Base-by-base conservation (phyloP, 2,888 invertebrate genomes). In the Entomobrya proxima region DNA sequence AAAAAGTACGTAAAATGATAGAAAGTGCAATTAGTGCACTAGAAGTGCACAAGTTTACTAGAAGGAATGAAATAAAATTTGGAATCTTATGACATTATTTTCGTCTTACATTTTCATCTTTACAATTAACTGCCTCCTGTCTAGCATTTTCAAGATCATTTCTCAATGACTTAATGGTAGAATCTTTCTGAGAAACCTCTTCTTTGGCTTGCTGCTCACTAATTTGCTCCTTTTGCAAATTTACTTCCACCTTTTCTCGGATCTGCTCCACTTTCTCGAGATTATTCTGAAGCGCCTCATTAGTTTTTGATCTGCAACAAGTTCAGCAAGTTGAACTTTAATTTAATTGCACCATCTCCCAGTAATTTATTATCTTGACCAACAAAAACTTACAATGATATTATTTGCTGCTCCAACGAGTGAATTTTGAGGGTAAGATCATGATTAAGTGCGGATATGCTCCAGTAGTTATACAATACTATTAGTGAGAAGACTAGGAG, bases 381-480 rank as follows among this genome's bases (percentile, higher is more conserved):
- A n/a, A n/a, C n/a, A n/a, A n/a, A n/a, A n/a, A n/a, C 88, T 89
- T 89, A 90, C 90, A 89, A 47, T 11, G 87, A 86, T 50, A 90
- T 88, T 18, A 88, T 83, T 67, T 89, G 89, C 61, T 89, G 88
- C 74, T 90, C 89, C 47, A 89, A 52, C 3, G 84, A 74, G 74
- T 89, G 89, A 47, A 89, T 64, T 86, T 88, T 88, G 1, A 86
- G 75, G 4, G 87, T 84, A 18, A 90, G 86, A 78, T 90, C 90
- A 58, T 87, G 87, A 84, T 90, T 90, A 24, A 88, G 47, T 3
- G 88, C 86, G 5, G 89, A 89, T 50, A 90, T 78, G 58, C 87
- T 89, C 90, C 90, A 90, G 79, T 89, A 90, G 72, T 89, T 89
- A 74, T 89, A 90, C 11, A 90, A 64, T 9, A 90, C 88, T 27